phyloP scores from a whole-genome alignment of 2,888 invertebrate species.

The Cephus spinipes region DNA sequence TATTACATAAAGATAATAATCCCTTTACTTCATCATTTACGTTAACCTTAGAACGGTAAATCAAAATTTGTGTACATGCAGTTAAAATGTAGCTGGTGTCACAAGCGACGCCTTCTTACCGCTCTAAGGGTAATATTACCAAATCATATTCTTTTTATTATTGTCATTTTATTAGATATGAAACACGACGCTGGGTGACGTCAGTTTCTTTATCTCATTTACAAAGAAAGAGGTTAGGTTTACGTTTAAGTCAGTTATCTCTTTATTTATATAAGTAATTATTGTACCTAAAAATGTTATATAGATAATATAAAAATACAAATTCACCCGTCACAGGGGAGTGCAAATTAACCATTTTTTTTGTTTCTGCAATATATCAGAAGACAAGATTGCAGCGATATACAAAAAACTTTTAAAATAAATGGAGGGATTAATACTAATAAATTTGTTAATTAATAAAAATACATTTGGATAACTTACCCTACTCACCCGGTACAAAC shows the following conservation, averaged over 20 bases:
- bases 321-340: neutral
- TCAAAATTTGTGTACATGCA: too few relatives aligned
- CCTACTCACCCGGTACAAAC: slow-evolving; percentile 89
- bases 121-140: neutral
- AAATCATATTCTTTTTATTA: neutral
- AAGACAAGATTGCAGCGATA: neutral
- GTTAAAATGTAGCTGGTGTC: too few relatives aligned
- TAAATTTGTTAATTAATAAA: neutral
- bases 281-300: neutral
- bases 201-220: neutral
- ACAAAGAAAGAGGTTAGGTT: neutral
- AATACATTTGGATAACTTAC: slow-evolving; percentile 69
- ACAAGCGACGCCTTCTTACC: too few relatives aligned
- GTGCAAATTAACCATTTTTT: neutral
- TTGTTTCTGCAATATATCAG: neutral
- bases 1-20: neutral
- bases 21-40: neutral
- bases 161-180: neutral
- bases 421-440: neutral
- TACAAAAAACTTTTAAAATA: neutral
- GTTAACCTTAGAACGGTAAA: neutral
- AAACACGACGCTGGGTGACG: neutral
- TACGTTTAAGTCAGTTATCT: neutral
- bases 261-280: neutral
- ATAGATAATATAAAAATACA: neutral